Conservation (phyloP, 2,888 invertebrate genomes). For the Patella caerulea region DNA sequence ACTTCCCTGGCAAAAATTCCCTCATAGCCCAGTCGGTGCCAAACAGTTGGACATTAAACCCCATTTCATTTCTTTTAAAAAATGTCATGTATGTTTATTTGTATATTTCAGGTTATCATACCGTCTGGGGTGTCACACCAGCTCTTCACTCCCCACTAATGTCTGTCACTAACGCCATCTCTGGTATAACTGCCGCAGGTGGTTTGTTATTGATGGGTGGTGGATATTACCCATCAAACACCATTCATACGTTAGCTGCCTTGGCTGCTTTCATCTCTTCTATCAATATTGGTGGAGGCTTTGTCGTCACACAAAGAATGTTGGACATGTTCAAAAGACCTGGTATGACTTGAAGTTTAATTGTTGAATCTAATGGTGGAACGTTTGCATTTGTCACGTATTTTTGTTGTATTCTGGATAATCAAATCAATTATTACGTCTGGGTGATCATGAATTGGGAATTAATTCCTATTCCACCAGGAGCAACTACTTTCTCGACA, state of each 20-base stretch:
- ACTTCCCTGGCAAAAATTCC: too few species aligned
- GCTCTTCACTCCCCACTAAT: constrained; percentile 92
- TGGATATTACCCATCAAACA: constrained; percentile 80
- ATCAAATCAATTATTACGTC: too few species aligned
- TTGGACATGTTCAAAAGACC: constrained; percentile 88
- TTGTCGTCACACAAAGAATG: constrained; percentile 91
- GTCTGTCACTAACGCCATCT: constrained; percentile 94
- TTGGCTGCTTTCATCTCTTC: constrained; percentile 89
- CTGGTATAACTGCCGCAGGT: constrained; percentile 92
- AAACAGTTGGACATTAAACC: too few species aligned
- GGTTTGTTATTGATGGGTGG: constrained; percentile 90
- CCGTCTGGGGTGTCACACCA: constrained; percentile 93
- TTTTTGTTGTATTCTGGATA: not conserved
- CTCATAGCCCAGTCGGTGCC: too few species aligned
- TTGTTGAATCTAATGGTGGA: too few species aligned
- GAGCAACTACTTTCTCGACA: too few species aligned
- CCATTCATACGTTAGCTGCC: constrained; percentile 82
- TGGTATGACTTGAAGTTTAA: constrained; percentile 50
- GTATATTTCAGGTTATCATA: constrained; percentile 80
- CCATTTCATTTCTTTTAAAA: too few species aligned
- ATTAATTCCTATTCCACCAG: too few species aligned
- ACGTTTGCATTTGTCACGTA: too few species aligned
- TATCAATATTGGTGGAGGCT: constrained; percentile 92
- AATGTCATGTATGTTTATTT: not conserved
- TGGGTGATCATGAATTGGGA: too few species aligned